Base-by-base conservation (phyloP, 1,140 invertebrate species). In the Drosophila pseudoananassae region DNA sequence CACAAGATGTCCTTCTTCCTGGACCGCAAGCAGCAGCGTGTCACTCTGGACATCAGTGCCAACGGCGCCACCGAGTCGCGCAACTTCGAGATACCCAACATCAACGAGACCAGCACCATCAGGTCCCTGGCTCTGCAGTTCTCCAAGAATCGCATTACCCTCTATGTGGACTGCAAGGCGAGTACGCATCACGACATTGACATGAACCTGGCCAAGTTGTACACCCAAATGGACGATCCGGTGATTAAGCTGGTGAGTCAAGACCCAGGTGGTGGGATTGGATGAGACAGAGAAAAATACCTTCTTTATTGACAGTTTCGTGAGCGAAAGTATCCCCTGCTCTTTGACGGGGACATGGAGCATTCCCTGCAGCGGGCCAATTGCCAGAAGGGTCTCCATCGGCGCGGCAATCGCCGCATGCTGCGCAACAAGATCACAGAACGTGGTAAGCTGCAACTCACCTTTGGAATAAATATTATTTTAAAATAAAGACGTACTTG, bases 1-100 rank as follows among this genome's bases (percentile, higher is more conserved):
- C 93, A 95, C 23, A 95, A 95, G 83, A 94, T 96, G 78, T 92
- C 93, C 14, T 91, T 96, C 45, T 93, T 95, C 66, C 83, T 96
- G 46, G 95, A 96, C 83, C 92, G 95, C 74, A 92, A 92, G 47
- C 91, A 93, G 4, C 94, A 95, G 84, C 92, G 93, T 92, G 93
- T 95, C 93, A 93, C 91, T 0, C 55, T 92, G 20, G 91, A 92
- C 52, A 91, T 92, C 4, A 93, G 92, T 78, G 73, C 72, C 1
- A 84, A 91, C 64, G 79, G 85, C 1, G 82, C 74, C 9, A 91
- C 81, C 10, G 77, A 80, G 69, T 90, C 91, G 38, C 77, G 90
- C 43, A 87, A 92, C 68, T 92, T 92, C 43, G 88, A 92, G 45
- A 89, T 92, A 56, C 91, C 90, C 40, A 87, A 90, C 47, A 91